Evolutionary conservation across 2,888 invertebrate genomes (phyloP), one percentile per base, ranked within the genome.

Genomic region (Drosophila tanythrix): DNA sequence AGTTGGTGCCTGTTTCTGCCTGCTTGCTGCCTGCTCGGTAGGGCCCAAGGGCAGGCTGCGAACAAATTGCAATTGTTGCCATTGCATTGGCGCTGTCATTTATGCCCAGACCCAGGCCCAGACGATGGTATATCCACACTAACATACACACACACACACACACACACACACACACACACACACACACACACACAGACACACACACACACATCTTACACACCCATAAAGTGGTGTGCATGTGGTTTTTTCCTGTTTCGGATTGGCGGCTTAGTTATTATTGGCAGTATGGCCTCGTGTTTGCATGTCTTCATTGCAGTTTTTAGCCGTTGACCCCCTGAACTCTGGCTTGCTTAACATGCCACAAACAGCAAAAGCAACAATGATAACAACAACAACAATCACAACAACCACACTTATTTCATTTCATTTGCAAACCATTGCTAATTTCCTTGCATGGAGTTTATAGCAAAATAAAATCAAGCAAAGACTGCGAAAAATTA

Each of bases 11-110:
- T 57, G 35, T 46, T 57, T 21, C 43, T 21, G 60, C 70, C 51
- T 21, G 21, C 18, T 21, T 40, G n/a, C 46, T 21, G 21, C 21
- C 51, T 70, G 59, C 25, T 78, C 31, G 74, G 15, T 21, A 31
- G 31, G 83, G 62, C 89, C 90, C 87, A 74, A 76, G 87, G 85
- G 83, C 84, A 86, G 83, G 83, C 88, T 90, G 93, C 88, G 91
- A 93, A 93, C 93, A 93, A 93, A 93, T 93, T 93, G 93, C 93
- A 93, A 93, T 93, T 93, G 93, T 93, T 92, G 90, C 90, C 85
- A 89, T 90, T 85, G 90, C 90, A 85, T 86, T 85, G 70, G 84
- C 70, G 89, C 86, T 91, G 91, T 89, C 91, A 93, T 92, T 81
- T 92, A 91, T 90, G 82, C 87, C 81, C 57, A 79, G 82, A 81